Evolutionary conservation across 2,113 vertebrate genomes (phyloP).

Genomic region (Lipotes vexillifer): DNA sequence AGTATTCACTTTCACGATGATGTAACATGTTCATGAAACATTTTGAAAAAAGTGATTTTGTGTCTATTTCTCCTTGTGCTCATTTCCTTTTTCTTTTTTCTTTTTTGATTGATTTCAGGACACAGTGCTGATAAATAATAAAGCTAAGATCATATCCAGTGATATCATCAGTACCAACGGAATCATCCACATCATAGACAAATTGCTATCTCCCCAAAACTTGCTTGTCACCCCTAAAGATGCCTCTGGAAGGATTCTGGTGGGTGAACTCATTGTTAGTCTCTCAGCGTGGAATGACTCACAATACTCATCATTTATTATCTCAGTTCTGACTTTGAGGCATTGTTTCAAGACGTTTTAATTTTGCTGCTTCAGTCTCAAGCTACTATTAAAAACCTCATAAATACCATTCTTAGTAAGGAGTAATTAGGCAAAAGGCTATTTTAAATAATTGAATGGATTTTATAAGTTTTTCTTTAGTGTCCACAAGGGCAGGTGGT

Average conservation of each 20-base stretch:
- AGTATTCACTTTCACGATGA: not conserved
- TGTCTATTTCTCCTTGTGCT: not conserved
- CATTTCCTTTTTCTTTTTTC: not conserved
- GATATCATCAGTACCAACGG: conserved; percentile 86
- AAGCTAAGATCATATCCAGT: conserved; percentile 82
- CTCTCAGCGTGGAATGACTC: not conserved
- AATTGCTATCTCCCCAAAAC: conserved; percentile 80
- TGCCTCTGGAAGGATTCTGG: conserved; percentile 2
- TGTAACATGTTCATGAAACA: not conserved
- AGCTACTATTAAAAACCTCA: not conserved
- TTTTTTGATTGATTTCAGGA: conserved; percentile 78
- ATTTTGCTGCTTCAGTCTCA: not conserved
- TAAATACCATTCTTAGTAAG: not conserved
- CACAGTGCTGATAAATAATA: conserved; percentile 79
- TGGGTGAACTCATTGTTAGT: conserved; percentile 45
- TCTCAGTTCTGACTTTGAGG: not conserved
- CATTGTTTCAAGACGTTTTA: not conserved
- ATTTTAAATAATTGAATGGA: not conserved
- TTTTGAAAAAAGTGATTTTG: not conserved
- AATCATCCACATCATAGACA: conserved; percentile 89
- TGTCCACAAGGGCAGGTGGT: not conserved
- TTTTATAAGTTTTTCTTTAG: not conserved
- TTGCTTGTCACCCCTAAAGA: conserved; percentile 64
- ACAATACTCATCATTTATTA: accelerated
- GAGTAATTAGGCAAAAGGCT: not conserved